A percentile compares a stretch with the other conserved stretches of the same genome.
Evolutionary conservation across 2,888 invertebrate genomes (phyloP).

Genomic region (Cryptocephalus primarius): DNA sequence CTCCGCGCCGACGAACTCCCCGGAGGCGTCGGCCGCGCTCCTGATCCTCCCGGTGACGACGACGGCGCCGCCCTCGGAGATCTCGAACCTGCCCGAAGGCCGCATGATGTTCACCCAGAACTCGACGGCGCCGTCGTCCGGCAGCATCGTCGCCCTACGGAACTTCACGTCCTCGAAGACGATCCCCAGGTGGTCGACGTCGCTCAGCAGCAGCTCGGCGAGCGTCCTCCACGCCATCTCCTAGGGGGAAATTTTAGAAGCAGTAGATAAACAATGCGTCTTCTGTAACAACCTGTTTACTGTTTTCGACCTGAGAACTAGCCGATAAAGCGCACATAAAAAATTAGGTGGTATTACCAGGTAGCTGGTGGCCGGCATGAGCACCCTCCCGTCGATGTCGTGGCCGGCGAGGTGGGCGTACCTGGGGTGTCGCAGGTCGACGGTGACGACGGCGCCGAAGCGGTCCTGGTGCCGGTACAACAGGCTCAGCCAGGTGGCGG

Average conservation of each 20-base stretch:
- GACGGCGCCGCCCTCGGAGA: constrained; percentile 48
- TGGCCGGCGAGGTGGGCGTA: constrained; percentile 17
- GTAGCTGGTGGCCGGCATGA: constrained; percentile 52
- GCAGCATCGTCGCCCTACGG: constrained; percentile 45
- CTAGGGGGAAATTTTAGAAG: no score
- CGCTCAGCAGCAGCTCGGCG: constrained; percentile 32
- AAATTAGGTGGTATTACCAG: no score
- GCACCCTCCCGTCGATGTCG: constrained; percentile 22
- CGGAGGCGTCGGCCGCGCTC: constrained; percentile 33
- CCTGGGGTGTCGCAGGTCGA: constrained; percentile 37
- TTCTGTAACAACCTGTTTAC: no score
- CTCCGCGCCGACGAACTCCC: constrained; percentile 6
- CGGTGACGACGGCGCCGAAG: constrained; percentile 72
- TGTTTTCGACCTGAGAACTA: no score
- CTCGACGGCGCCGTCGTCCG: constrained; percentile 29
- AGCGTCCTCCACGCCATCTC: constrained; percentile 43
- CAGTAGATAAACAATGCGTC: no score
- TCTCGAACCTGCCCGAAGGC: constrained; percentile 23
- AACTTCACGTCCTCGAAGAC: constrained; percentile 46
- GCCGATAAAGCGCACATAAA: no score
- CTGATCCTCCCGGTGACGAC: constrained; percentile 57
- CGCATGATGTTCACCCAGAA: constrained; percentile 21
- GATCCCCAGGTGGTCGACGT: constrained; percentile 40
- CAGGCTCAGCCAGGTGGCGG: constrained; percentile 62
- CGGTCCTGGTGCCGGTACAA: constrained; percentile 54